Conservation (phyloP, 2,888 invertebrate genomes). For the Chalcosyrphus nemorum region DNA sequence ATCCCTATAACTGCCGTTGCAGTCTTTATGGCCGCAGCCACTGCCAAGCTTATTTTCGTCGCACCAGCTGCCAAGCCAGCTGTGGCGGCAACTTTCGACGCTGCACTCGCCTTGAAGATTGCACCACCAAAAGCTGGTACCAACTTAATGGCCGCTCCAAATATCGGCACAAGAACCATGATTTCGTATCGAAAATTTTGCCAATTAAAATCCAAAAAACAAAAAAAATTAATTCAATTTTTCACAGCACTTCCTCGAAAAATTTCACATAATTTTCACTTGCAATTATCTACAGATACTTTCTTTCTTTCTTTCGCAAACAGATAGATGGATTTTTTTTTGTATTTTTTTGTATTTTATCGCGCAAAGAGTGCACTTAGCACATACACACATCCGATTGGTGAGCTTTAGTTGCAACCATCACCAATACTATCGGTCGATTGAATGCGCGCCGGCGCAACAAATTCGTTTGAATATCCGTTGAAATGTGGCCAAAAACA, state of each 20-base stretch:
- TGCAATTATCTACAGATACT: slow-evolving; percentile 27
- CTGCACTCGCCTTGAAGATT: slow-evolving; percentile 80
- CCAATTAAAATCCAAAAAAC: background rate
- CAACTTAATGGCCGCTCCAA: slow-evolving; percentile 77
- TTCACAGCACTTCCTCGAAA: slow-evolving; percentile 55
- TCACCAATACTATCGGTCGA: slow-evolving; percentile 16
- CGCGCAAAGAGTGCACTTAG: slow-evolving; percentile 29
- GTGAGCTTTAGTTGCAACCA: slow-evolving; percentile 45
- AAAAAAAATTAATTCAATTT: slow-evolving; percentile 22
- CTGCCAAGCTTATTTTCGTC: slow-evolving; percentile 79
- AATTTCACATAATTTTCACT: slow-evolving; percentile 57
- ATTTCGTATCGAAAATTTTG: slow-evolving; percentile 7
- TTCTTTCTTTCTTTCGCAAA: slow-evolving; percentile 50
- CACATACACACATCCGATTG: slow-evolving; percentile 55
- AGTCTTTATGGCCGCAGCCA: slow-evolving; percentile 87
- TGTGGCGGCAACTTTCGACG: slow-evolving; percentile 78
- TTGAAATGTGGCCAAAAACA: slow-evolving; percentile 11
- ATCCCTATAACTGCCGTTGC: slow-evolving; percentile 88
- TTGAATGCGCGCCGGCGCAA: slow-evolving; percentile 25
- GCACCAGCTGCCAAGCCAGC: slow-evolving; percentile 81
- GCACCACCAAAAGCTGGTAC: slow-evolving; percentile 79
- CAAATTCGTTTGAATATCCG: slow-evolving; percentile 15
- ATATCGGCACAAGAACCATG: slow-evolving; percentile 78
- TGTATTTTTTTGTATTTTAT: too few species aligned
- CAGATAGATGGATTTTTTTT: too few species aligned